Evolutionary conservation across 2,797 vertebrate genomes (phyloP).

Genomic region (Falco columbarius): DNA sequence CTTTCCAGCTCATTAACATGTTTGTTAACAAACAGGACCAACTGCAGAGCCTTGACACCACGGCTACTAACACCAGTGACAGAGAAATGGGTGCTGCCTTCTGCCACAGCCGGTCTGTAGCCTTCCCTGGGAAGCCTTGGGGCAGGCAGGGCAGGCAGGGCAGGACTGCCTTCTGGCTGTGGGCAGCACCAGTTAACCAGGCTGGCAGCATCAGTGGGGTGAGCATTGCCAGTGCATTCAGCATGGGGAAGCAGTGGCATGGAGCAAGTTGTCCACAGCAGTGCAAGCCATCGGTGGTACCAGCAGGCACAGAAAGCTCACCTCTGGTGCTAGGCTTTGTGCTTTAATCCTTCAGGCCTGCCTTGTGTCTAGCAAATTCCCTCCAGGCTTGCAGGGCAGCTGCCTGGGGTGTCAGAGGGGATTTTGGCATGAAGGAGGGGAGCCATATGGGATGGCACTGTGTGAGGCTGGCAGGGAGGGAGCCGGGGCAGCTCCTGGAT

Average conservation of each 20-base stretch:
- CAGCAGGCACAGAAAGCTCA: background rate
- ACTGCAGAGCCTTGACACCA: background rate
- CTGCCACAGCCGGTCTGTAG: accelerated
- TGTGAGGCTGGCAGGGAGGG: background rate
- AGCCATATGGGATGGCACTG: accelerated
- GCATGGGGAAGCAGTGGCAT: background rate
- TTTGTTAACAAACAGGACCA: background rate
- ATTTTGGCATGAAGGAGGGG: background rate
- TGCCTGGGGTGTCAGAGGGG: background rate
- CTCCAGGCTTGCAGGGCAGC: background rate
- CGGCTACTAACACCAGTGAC: background rate
- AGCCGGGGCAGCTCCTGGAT: background rate
- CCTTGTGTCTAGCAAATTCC: background rate
- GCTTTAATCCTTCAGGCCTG: background rate
- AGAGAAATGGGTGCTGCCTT: background rate
- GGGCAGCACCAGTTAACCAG: background rate
- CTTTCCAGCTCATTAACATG: background rate
- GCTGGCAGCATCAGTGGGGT: background rate
- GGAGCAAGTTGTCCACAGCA: background rate
- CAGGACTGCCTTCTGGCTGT: too few species aligned
- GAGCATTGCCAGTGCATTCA: accelerated
- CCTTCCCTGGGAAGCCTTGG: background rate
- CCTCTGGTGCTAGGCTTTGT: background rate
- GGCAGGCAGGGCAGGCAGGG: too few species aligned
- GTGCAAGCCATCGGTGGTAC: background rate